These are phyloP conservation scores for Rhagium mordax DNA, from an alignment of 2,888 invertebrate genomes.

Conservation along the genomic window DNA sequence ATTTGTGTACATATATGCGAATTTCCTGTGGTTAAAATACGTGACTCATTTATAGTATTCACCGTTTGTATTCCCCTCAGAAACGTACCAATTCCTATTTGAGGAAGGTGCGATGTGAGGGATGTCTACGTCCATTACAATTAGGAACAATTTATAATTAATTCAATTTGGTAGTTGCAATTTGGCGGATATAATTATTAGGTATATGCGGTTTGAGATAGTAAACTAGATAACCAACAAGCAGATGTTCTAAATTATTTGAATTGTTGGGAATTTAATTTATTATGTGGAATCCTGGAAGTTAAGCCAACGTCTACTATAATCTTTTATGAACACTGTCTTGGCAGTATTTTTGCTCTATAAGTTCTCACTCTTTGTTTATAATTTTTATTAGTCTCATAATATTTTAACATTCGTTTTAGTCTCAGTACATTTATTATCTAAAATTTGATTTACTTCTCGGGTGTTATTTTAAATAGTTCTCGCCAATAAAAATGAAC, in stretches of 20 bases:
- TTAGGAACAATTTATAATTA: slow-evolving; percentile 5
- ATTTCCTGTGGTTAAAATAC: slow-evolving; percentile 28
- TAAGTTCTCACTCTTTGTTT: too few relatives aligned
- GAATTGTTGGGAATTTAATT: background rate
- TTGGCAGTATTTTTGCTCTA: too few relatives aligned
- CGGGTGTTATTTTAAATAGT: too few relatives aligned
- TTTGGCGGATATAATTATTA: slow-evolving; percentile 5
- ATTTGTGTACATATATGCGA: slow-evolving; percentile 21
- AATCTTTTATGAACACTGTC: too few relatives aligned
- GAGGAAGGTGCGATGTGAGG: background rate
- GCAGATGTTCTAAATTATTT: background rate
- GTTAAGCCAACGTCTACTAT: too few relatives aligned
- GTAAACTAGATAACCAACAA: background rate
- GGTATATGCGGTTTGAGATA: background rate
- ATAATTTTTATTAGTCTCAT: too few relatives aligned
- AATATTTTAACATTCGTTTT: too few relatives aligned
- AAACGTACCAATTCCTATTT: background rate
- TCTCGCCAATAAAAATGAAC: too few relatives aligned
- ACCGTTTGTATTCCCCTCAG: slow-evolving; percentile 15
- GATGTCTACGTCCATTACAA: background rate
- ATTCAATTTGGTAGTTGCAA: slow-evolving; percentile 10
- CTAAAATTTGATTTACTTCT: too few relatives aligned
- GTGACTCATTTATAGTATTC: slow-evolving; percentile 30
- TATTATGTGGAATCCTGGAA: background rate
- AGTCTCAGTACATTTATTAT: too few relatives aligned